Base-by-base conservation (phyloP, 2,888 invertebrate genomes). In the Drosophila affinis region DNA sequence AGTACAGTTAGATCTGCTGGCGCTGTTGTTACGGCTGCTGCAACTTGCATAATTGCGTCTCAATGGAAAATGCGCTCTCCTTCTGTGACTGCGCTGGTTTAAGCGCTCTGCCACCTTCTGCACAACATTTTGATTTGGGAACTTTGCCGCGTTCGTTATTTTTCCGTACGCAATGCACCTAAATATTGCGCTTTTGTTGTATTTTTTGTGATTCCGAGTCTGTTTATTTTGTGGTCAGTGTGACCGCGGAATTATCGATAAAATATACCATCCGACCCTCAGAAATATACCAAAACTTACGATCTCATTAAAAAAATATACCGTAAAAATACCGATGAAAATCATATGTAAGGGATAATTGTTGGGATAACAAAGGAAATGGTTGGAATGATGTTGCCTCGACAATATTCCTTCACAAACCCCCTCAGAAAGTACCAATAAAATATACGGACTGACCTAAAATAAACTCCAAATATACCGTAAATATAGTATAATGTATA, bases 11-110 rank as follows among this genome's bases (percentile, higher is more conserved):
- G 62, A 62, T 62, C 62, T 65, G 67, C 59, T 64, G 61, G 44
- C 60, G 58, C 60, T 68, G 73, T 60, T 72, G 55, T 64, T 79
- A 75, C 58, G 67, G 58, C 61, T 55, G 69, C 75, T 69, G 75
- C 81, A 81, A 78, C 85, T 88, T 83, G 84, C 89, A 88, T 87
- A 89, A 89, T 89, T 86, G 80, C 76, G 64, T 72, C 55, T 64
- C 73, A 46, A 52, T 52, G 55, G 51, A 21, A 54, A 44, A 52
- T 29, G 39, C 46, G 49, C 49, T 72, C 62, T 56, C 34, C 54
- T 10, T 32, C 17, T 39, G 49, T 47, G 61, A 63, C 44, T 32
- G 64, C 63, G 24, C 51, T 49, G 63, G 21, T 14, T 17, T 63
- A 63, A 18, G 32, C 63, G 51, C 63, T 63, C 51, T 45, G 24